Base-by-base conservation (phyloP, 2,888 invertebrate species). In the Taphrorychus bicolor region DNA sequence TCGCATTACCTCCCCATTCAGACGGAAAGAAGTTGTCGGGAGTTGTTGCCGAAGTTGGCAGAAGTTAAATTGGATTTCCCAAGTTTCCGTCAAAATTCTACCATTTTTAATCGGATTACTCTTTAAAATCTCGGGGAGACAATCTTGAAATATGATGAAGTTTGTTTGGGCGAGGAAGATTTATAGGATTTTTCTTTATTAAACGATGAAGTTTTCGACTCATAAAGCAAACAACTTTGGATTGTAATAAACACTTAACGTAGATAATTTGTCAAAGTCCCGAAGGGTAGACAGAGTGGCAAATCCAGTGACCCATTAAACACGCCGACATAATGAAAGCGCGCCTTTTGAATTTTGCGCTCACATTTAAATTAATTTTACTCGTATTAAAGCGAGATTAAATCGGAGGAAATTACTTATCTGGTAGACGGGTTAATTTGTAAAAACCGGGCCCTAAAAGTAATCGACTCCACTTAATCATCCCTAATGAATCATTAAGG, bases 401-500 rank as follows among this genome's bases (percentile, higher is more conserved):
- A 41, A 60, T 60, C 59, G 32, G 18, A n/a, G 59, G 19, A 60
- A 40, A 32, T 61, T 53, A 61, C 53, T 54, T 61, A 56, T 49
- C 32, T 18, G n/a, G 24, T 41, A 59, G 58, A 52, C 52, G 56
- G 45, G 41, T 56, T 58, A 58, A 64, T 64, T 58, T 58, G 64
- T 40, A 64, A 64, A 22, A 51, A 51, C 45, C 45, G 42, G 52
- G 64, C 16, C 17, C 48, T 52, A 54, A 59, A 62, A 67, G 67
- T 61, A 67, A 67, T 67, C 67, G 67, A 49, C 58, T 59, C 59
- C 59, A 62, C 70, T 62, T 62, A 66, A 66, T 66, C 61, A 59
- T 53, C 45, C 48, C 56, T 76, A 77, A 77, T 76, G 77, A 76
- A 76, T 76, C 76, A 76, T 77, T 76, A 76, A 76, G 73, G 76